These are phyloP conservation scores for Calypte anna DNA, from an alignment of 2,113 vertebrate species.

Conservation along the genomic window DNA sequence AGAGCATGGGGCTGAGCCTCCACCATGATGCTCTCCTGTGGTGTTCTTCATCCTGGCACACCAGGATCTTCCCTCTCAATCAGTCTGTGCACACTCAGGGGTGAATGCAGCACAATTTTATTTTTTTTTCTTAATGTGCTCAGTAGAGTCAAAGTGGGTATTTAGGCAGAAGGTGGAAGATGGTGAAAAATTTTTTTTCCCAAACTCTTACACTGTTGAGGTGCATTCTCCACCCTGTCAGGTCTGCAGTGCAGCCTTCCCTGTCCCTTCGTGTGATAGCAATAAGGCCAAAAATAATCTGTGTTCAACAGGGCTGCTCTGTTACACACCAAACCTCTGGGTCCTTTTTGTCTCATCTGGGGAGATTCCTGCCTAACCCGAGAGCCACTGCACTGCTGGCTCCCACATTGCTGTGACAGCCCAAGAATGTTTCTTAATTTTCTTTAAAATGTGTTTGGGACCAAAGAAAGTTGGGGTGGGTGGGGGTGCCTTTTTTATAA, in stretches of 20 bases:
- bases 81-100: rapidly evolving
- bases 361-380: not conserved
- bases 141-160: not conserved
- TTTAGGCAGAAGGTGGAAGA: not conserved
- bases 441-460: not conserved
- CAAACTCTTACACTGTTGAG: not conserved
- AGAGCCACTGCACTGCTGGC: not conserved
- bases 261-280: rapidly evolving
- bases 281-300: not conserved
- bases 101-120: not conserved
- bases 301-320: not conserved
- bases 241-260: not conserved
- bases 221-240: no score
- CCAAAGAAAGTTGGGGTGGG: not conserved
- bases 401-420: not conserved
- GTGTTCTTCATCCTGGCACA: rapidly evolving
- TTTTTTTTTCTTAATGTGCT: not conserved
- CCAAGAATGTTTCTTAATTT: not conserved
- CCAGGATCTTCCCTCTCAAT: not conserved
- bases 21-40: rapidly evolving
- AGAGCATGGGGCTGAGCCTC: not conserved
- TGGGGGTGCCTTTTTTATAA: not conserved
- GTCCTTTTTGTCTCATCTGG: not conserved
- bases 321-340: no score
- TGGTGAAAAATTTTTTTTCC: not conserved